Conservation (phyloP, 2,888 invertebrate species). For the Helleia helle region DNA sequence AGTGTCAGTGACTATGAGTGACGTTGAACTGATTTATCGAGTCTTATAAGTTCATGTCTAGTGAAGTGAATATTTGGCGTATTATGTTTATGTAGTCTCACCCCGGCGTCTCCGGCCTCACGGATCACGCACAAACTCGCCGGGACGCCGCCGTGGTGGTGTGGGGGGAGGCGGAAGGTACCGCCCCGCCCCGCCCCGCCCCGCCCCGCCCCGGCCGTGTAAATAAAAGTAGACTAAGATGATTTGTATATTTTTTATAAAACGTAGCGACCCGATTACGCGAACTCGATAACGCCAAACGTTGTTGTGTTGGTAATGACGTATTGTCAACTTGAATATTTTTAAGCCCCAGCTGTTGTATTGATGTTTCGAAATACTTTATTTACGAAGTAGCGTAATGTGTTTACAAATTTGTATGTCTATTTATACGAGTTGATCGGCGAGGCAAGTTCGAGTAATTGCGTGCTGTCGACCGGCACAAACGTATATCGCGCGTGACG, state of each 20-base stretch:
- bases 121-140: constrained; percentile 9
- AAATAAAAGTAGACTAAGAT: constrained; percentile 28
- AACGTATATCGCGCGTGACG: constrained; percentile 42
- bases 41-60: constrained; percentile 4
- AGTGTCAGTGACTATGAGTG: too few relatives aligned
- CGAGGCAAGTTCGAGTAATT: constrained; percentile 34
- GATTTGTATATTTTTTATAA: constrained; percentile 25
- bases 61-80: constrained; percentile 5
- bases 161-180: background rate
- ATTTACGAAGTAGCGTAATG: too few relatives aligned
- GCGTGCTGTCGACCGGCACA: constrained; percentile 52
- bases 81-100: constrained; percentile 7
- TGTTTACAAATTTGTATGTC: background rate
- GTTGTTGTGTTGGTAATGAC: background rate
- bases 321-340: background rate
- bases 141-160: background rate
- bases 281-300: constrained; percentile 28
- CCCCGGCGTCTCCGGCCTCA: background rate
- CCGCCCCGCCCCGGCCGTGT: constrained; percentile 21
- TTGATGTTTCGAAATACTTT: background rate
- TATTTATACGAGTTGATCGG: constrained; percentile 3
- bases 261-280: constrained; percentile 48
- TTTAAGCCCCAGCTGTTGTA: background rate
- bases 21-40: background rate
- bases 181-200: background rate